Conservation (phyloP, 2,797 vertebrate species). For the Monodelphis domestica region DNA sequence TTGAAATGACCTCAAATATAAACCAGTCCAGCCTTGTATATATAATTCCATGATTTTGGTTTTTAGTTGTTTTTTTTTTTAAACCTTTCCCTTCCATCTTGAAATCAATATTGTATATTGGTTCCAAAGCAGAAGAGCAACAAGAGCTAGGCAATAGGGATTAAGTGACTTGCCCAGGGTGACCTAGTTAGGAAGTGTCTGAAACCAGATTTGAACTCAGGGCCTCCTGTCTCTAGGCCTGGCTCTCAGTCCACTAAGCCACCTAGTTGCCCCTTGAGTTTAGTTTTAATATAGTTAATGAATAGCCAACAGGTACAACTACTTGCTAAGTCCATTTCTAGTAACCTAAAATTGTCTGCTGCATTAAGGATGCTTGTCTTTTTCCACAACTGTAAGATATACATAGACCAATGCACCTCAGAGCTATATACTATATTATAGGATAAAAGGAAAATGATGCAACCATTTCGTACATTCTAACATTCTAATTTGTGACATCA, state of each 20-base stretch:
- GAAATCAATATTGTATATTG: too few species aligned
- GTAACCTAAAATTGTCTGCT: not conserved
- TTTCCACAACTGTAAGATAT: not conserved
- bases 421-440: not conserved
- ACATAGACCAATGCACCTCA: not conserved
- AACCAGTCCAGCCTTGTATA: not conserved
- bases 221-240: too few species aligned
- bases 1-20: not conserved
- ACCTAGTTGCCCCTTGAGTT: too few species aligned
- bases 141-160: too few species aligned
- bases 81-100: too few species aligned
- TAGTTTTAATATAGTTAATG: not conserved
- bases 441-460: not conserved
- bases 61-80: too few species aligned
- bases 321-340: not conserved
- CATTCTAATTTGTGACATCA: not conserved
- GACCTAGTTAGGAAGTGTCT: too few species aligned
- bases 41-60: not conserved
- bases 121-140: too few species aligned
- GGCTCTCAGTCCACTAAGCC: too few species aligned
- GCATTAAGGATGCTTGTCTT: not conserved
- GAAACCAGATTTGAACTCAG: too few species aligned
- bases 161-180: too few species aligned
- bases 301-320: not conserved
- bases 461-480: not conserved